A percentile compares a stretch with the other conserved stretches of the same genome.
Evolutionary conservation across 2,113 vertebrate genomes (phyloP).

Genomic region (Takifugu flavidus): DNA sequence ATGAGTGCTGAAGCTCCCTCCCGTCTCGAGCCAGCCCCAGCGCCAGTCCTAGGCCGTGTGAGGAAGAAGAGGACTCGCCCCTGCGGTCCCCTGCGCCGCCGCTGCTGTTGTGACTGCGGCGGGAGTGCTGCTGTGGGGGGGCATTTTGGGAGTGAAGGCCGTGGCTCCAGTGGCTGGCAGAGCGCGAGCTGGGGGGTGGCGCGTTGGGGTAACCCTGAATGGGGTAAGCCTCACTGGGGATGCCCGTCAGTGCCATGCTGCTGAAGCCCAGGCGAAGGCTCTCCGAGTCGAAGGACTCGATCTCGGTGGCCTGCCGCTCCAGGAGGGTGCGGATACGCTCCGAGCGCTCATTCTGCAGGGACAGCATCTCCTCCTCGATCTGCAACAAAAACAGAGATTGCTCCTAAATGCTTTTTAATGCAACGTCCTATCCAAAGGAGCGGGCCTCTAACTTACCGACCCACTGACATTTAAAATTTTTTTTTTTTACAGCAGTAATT

Average conservation of each 20-base stretch:
- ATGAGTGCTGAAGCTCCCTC: slow-evolving; percentile 68
- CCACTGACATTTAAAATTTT: not conserved
- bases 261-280: slow-evolving; percentile 90
- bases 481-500: not conserved
- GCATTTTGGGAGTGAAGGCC: slow-evolving; percentile 75
- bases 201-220: slow-evolving; percentile 83
- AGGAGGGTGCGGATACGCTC: slow-evolving; percentile 87
- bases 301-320: slow-evolving; percentile 88
- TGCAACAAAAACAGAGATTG: slow-evolving; percentile 38
- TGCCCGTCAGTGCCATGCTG: slow-evolving; percentile 84
- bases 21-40: slow-evolving; percentile 59
- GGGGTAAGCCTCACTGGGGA: slow-evolving; percentile 84
- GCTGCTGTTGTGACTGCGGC: slow-evolving; percentile 11
- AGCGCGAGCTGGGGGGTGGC: slow-evolving; percentile 74
- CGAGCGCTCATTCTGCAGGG: slow-evolving; percentile 87
- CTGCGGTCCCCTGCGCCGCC: slow-evolving; percentile 55
- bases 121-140: slow-evolving; percentile 50
- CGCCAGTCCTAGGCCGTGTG: slow-evolving; percentile 51
- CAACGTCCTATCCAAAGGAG: too few species aligned
- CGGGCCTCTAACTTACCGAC: too few species aligned
- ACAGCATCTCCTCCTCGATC: slow-evolving; percentile 92
- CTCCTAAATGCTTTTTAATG: too few species aligned
- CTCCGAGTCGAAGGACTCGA: slow-evolving; percentile 87
- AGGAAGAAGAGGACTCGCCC: slow-evolving; percentile 64
- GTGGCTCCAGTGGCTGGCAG: slow-evolving; percentile 86